Evolutionary conservation across 2,888 invertebrate genomes (phyloP), one percentile per base, ranked within the genome.

Genomic region (Liopterus haemorrhoidalis): DNA sequence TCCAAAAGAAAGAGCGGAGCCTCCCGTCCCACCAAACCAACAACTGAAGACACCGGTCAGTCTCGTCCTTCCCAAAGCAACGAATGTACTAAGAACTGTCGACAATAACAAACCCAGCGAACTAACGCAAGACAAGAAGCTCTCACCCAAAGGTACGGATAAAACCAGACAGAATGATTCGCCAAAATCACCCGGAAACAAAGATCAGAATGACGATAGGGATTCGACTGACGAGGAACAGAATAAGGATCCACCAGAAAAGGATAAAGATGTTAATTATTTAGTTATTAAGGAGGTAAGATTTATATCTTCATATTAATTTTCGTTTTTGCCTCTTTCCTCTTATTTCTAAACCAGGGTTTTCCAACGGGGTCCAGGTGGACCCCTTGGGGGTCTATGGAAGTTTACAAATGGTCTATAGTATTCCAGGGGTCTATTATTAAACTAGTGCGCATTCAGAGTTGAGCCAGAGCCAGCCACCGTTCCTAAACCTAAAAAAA

Each of bases 1-100:
- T 52, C 73, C 75, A 39, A 77, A 77, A 43, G 77, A 77, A 19
- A 33, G n/a, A n/a, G n/a, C n/a, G n/a, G n/a, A n/a, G n/a, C n/a
- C n/a, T n/a, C n/a, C n/a, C n/a, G n/a, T 39, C 5, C 39, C 45
- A n/a, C 18, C 38, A 16, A 30, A 1, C 28, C 22, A 27, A 15
- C 21, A 16, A 11, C 18, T 8, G 15, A 36, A 31, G 32, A 45
- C 45, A 3, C 45, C 45, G 12, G 45, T 45, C 9, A 45, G 33
- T 39, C n/a, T n/a, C n/a, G 38, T 45, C 5, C 31, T 38, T 20
- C 36, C 27, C 30, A 44, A 30, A 30, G 24, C 44, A 11, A 15
- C 12, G 4, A 45, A 27, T 32, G 33, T 39, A 25, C n/a, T 45
- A 20, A 45, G 39, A 39, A 22, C 39, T 9, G 19, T 33, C 5